Percentiles rank a stretch among this genome's conserved stretches.
phyloP scores from a whole-genome alignment of 2,797 vertebrate genomes.

The Amphiprion clarkii region DNA sequence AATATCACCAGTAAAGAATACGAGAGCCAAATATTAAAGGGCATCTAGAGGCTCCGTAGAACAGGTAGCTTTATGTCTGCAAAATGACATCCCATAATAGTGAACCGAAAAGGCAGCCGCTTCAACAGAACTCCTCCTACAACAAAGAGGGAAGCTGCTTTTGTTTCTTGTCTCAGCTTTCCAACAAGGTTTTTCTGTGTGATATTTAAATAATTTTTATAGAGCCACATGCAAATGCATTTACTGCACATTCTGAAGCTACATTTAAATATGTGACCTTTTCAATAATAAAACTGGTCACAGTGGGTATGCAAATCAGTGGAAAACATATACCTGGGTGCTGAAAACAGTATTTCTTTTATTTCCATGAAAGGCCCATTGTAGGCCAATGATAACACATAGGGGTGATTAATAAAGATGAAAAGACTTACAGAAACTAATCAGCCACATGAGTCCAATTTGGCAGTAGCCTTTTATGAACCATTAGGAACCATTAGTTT shows the following conservation, averaged over 20 bases:
- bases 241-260: slow-evolving; percentile 33
- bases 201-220: slow-evolving; percentile 42
- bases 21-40: neutral
- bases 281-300: slow-evolving; percentile 20
- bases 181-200: slow-evolving; percentile 29
- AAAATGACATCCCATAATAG: neutral
- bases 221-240: slow-evolving; percentile 46
- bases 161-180: slow-evolving; percentile 36
- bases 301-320: slow-evolving; percentile 38
- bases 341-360: slow-evolving; percentile 24
- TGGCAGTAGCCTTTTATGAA: neutral
- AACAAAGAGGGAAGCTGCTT: slow-evolving; percentile 5
- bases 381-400: slow-evolving; percentile 4
- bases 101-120: slow-evolving; percentile 19
- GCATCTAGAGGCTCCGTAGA: neutral
- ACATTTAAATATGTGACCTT: slow-evolving; percentile 34
- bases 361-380: slow-evolving; percentile 45
- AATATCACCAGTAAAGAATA: slow-evolving; percentile 1
- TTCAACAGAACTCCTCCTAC: neutral
- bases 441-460: neutral
- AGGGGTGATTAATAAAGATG: neutral
- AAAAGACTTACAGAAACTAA: slow-evolving; percentile 12
- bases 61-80: neutral
- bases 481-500: neutral
- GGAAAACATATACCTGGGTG: slow-evolving; percentile 30